These are phyloP conservation scores for Halichoerus grypus DNA, from an alignment of 2,113 vertebrate genomes.

Conservation along the genomic window DNA sequence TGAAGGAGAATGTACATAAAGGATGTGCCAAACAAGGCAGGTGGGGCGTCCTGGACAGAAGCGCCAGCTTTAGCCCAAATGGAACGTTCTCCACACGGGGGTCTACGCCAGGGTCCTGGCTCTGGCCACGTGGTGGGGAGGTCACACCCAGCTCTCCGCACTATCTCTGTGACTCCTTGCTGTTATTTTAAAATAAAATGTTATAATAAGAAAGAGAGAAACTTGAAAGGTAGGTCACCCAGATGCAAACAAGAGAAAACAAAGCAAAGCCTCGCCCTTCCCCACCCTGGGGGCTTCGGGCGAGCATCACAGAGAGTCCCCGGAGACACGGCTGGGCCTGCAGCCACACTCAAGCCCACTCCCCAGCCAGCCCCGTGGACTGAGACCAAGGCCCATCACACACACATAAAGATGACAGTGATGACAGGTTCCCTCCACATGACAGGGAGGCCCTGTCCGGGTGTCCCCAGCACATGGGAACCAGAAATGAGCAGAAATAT, in stretches of 20 bases:
- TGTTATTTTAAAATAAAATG: background rate
- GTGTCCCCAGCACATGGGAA: background rate
- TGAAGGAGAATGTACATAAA: no score
- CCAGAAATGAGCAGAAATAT: background rate
- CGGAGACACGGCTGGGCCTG: background rate
- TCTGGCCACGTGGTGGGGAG: fast-evolving
- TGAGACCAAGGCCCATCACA: background rate
- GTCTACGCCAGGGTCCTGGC: fast-evolving
- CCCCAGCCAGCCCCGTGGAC: background rate
- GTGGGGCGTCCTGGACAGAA: background rate
- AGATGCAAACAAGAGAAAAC: background rate
- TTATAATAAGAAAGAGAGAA: background rate
- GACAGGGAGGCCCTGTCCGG: background rate
- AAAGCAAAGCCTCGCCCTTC: background rate
- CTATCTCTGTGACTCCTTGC: background rate
- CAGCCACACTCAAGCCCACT: fast-evolving
- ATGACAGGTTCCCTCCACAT: fast-evolving
- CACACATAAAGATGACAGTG: fast-evolving
- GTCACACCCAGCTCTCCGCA: fast-evolving
- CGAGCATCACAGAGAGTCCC: background rate
- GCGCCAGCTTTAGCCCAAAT: background rate
- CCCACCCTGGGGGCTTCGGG: fast-evolving
- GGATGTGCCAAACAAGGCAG: background rate
- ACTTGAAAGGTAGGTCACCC: background rate
- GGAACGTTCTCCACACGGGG: fast-evolving